Evolutionary conservation across 2,113 vertebrate species (phyloP).

Genomic region (Myotis brandtii): DNA sequence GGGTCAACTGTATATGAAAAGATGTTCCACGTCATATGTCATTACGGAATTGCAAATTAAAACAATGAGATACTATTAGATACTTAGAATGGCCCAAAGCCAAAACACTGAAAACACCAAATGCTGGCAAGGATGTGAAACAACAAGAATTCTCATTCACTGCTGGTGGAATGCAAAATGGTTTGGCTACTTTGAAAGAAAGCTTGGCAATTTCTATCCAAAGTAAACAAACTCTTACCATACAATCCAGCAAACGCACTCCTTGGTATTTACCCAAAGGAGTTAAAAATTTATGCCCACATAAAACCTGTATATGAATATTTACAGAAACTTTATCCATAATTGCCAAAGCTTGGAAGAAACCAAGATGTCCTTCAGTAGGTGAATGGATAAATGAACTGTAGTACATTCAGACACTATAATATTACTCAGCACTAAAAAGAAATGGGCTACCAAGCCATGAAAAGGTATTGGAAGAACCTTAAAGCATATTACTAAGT

Average conservation of each 20-base stretch:
- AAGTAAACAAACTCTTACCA: neutral
- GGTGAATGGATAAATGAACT: constrained; percentile 31
- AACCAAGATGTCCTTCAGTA: neutral
- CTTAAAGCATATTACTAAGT: neutral
- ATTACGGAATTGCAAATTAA: no score
- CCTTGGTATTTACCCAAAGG: neutral
- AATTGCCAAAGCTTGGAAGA: neutral
- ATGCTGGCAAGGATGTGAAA: neutral
- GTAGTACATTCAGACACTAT: neutral
- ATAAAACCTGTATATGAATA: neutral
- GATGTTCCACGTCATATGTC: no score
- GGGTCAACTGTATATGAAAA: neutral
- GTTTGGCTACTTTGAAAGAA: neutral
- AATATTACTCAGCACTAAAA: constrained; percentile 19
- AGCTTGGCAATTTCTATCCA: neutral
- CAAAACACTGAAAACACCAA: neutral
- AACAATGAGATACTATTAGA: no score
- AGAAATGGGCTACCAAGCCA: neutral
- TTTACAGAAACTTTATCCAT: neutral
- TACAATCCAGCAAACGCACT: neutral
- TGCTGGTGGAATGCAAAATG: neutral
- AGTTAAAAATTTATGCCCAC: neutral
- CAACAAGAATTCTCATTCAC: neutral
- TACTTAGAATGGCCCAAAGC: neutral
- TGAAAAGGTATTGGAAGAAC: neutral